Conservation (phyloP, 2,113 vertebrate species). For the Brienomyrus brachyistius region DNA sequence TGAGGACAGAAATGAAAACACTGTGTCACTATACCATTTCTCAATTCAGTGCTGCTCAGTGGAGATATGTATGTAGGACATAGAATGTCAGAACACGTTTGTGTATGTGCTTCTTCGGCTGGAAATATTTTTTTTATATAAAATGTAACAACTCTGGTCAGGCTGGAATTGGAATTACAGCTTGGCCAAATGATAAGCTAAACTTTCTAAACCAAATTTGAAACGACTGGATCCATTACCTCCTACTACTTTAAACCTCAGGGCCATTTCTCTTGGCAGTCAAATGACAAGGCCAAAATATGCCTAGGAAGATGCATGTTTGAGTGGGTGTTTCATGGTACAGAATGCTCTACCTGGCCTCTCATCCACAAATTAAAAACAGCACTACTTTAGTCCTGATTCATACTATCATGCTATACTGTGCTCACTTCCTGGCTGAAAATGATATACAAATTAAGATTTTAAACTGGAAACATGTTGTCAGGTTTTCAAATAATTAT, state of each 20-base stretch:
- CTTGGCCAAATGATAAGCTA: neutral
- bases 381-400: neutral
- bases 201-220: neutral
- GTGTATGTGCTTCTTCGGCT: neutral
- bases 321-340: neutral
- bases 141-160: neutral
- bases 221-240: neutral
- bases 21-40: neutral
- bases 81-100: neutral
- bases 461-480: conserved; percentile 8
- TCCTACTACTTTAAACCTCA: neutral
- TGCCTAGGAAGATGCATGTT: neutral
- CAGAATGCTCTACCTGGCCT: neutral
- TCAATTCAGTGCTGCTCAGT: neutral
- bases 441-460: conserved; percentile 6
- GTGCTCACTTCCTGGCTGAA: conserved; percentile 5
- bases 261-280: neutral
- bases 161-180: neutral
- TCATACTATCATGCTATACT: neutral
- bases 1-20: neutral
- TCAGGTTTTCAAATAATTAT: conserved; percentile 9
- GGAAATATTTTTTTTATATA: neutral
- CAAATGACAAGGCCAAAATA: neutral
- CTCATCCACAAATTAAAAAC: neutral
- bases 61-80: neutral